Percentiles rank a stretch among this genome's conserved stretches.
phyloP scores from a whole-genome alignment of 2,113 vertebrate genomes.

The Brachypteracias leptosomus region DNA sequence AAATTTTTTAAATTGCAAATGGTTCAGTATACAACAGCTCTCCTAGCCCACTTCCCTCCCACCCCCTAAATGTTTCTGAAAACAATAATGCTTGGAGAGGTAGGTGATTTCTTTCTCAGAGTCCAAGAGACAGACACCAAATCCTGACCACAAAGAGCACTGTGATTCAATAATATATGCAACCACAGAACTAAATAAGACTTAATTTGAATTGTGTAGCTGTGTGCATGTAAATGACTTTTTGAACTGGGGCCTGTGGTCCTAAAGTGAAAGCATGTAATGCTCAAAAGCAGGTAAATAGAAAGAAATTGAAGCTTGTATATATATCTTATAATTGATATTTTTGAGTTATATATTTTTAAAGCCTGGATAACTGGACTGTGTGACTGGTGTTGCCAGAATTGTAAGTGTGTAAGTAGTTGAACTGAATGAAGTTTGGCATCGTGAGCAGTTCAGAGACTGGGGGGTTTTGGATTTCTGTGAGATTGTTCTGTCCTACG shows the following conservation, averaged over 20 bases:
- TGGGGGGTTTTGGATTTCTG: neutral
- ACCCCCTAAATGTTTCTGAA: neutral
- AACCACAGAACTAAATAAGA: neutral
- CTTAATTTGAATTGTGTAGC: neutral
- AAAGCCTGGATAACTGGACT: neutral
- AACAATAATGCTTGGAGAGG: neutral
- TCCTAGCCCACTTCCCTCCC: fast-evolving
- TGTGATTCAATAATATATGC: neutral
- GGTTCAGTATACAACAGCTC: neutral
- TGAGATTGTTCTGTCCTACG: neutral
- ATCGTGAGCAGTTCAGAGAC: neutral
- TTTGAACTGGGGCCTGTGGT: neutral
- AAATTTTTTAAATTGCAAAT: neutral
- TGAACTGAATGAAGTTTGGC: neutral
- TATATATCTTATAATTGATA: neutral
- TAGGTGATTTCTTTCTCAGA: neutral
- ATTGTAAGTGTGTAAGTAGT: neutral
- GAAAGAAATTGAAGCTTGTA: neutral
- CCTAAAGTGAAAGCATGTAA: neutral
- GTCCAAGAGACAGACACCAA: neutral
- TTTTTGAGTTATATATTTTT: neutral
- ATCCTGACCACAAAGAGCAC: neutral
- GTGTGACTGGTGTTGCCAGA: neutral
- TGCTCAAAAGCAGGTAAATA: neutral
- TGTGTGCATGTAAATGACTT: neutral